Percentiles rank a stretch among this genome's conserved stretches.
phyloP scores from a whole-genome alignment of 2,113 vertebrate genomes.

The Elephantulus edwardii region DNA sequence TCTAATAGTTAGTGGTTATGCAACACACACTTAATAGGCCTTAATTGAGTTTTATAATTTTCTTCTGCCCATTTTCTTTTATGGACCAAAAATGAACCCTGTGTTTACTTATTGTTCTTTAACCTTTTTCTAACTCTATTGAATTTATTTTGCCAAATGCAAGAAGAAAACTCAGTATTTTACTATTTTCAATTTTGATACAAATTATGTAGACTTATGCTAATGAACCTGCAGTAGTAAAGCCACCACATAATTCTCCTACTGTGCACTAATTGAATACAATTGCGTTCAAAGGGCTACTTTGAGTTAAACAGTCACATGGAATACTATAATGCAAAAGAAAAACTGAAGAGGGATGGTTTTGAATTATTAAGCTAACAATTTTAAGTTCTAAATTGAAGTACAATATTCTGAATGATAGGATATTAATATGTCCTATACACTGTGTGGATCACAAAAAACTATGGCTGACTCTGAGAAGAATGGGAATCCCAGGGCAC shows the following conservation, averaged over 20 bases:
- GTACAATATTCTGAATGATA: too few species aligned
- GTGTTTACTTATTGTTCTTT: neutral
- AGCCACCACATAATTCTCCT: neutral
- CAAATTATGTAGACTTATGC: neutral
- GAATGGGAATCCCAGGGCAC: too few species aligned
- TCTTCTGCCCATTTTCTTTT: neutral
- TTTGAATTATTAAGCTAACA: too few species aligned
- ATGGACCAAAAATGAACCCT: neutral
- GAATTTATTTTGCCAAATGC: slow-evolving; percentile 15
- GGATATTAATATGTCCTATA: too few species aligned
- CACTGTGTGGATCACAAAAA: too few species aligned
- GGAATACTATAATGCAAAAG: too few species aligned
- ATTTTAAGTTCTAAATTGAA: too few species aligned
- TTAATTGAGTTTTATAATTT: neutral
- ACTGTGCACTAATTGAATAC: neutral
- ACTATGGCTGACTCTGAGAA: too few species aligned
- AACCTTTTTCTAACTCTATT: neutral
- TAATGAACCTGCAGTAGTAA: neutral
- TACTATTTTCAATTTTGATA: neutral
- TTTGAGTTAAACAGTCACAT: too few species aligned
- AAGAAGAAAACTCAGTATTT: neutral
- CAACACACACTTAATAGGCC: neutral
- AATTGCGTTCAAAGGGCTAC: too few species aligned
- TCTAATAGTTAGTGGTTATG: neutral
- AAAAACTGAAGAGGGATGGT: too few species aligned